phyloP scores from a whole-genome alignment of 2,113 vertebrate genomes.

The Eurystomus gularis region DNA sequence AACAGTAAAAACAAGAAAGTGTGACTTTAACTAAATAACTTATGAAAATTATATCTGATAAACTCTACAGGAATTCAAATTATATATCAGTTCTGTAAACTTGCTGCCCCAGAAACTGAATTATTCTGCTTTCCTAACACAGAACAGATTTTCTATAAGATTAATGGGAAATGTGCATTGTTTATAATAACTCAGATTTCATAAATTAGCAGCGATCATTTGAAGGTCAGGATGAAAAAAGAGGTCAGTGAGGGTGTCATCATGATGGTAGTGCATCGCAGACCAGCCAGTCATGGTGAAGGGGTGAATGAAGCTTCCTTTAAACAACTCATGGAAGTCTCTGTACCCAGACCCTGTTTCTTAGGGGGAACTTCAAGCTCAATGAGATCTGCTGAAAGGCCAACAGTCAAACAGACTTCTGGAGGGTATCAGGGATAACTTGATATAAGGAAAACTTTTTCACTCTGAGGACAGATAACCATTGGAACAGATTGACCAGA shows the following conservation, averaged over 20 bases:
- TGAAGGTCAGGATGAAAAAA: neutral
- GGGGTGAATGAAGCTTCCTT: neutral
- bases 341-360: neutral
- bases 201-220: conserved; percentile 4
- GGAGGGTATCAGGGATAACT: neutral
- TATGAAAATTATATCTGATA: conserved; percentile 49
- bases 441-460: neutral
- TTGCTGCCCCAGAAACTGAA: conserved; percentile 48
- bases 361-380: neutral
- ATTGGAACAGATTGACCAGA: neutral
- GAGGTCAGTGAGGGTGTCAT: neutral
- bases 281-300: neutral
- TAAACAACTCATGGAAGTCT: neutral
- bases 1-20: conserved; percentile 14
- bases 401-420: neutral
- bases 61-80: conserved; percentile 49
- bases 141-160: conserved; percentile 38
- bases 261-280: neutral
- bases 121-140: conserved; percentile 44
- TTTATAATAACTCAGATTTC: conserved; percentile 48
- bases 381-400: neutral
- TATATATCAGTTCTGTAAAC: conserved; percentile 51
- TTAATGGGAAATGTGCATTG: conserved; percentile 40
- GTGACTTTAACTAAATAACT: conserved; percentile 41
- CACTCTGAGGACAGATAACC: neutral